Conservation (phyloP, 2,797 vertebrate species). For the Adrianichthys oophorus region DNA sequence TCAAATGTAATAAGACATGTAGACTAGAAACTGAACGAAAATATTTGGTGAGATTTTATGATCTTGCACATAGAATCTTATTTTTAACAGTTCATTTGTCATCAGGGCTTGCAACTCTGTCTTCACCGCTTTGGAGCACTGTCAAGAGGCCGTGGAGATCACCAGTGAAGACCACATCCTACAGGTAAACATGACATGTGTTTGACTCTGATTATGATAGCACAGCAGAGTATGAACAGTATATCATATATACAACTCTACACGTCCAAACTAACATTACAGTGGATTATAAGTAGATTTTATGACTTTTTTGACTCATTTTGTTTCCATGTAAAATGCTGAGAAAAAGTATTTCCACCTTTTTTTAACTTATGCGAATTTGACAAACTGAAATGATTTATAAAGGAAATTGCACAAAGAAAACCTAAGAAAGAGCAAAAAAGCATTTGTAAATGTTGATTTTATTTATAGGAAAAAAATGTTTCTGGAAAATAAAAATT, state of each 20-base stretch:
- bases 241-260: background rate
- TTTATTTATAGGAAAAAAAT: background rate
- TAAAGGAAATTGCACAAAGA: no score
- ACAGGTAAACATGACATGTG: slow-evolving; percentile 61
- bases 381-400: no score
- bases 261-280: background rate
- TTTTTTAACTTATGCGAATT: no score
- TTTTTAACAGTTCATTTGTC: slow-evolving; percentile 16
- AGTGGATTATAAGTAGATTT: background rate
- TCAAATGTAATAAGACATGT: no score
- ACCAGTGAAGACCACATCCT: slow-evolving; percentile 92
- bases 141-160: slow-evolving; percentile 96
- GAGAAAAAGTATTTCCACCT: no score
- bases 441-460: background rate
- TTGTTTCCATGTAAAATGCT: no score
- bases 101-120: slow-evolving; percentile 91
- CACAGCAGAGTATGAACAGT: background rate
- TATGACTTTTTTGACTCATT: background rate
- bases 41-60: no score
- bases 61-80: no score
- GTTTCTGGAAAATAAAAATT: no score
- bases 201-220: background rate
- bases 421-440: no score
- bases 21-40: no score
- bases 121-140: slow-evolving; percentile 92